phyloP scores from a whole-genome alignment of 2,113 vertebrate species.

The Raja brachyura region DNA sequence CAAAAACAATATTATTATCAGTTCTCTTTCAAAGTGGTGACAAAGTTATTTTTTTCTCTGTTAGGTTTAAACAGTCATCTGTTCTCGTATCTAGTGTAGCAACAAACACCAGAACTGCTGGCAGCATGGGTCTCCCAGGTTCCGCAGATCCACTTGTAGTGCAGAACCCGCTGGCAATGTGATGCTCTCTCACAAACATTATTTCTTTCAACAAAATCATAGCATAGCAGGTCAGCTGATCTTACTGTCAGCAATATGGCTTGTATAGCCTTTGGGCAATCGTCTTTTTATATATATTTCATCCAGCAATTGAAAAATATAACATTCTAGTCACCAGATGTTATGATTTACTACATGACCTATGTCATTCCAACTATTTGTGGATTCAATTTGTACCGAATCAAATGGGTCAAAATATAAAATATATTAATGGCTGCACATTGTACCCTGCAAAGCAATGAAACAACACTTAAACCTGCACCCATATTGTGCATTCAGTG shows the following conservation, averaged over 20 bases:
- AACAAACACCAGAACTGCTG: not conserved
- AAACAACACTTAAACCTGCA: no score
- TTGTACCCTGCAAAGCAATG: no score
- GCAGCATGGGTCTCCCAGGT: not conserved
- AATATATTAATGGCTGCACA: no score
- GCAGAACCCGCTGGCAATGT: not conserved
- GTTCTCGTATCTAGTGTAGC: not conserved
- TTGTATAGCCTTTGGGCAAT: not conserved
- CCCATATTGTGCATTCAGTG: no score
- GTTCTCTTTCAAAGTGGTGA: not conserved
- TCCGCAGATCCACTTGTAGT: not conserved
- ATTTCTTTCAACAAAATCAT: no score
- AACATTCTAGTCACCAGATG: not conserved
- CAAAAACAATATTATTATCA: not conserved
- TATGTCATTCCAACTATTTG: not conserved
- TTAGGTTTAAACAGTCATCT: not conserved
- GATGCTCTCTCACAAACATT: no score
- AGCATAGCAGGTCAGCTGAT: not conserved
- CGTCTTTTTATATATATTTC: not conserved
- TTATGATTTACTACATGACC: not conserved
- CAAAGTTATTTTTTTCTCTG: not conserved
- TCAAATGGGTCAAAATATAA: no score
- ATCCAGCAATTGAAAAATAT: not conserved
- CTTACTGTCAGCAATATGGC: not conserved
- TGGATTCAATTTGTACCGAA: no score